Evolutionary conservation across 2,888 invertebrate species (phyloP), one percentile per base, ranked within the genome.

Genomic region (Phyllotreta striolata): DNA sequence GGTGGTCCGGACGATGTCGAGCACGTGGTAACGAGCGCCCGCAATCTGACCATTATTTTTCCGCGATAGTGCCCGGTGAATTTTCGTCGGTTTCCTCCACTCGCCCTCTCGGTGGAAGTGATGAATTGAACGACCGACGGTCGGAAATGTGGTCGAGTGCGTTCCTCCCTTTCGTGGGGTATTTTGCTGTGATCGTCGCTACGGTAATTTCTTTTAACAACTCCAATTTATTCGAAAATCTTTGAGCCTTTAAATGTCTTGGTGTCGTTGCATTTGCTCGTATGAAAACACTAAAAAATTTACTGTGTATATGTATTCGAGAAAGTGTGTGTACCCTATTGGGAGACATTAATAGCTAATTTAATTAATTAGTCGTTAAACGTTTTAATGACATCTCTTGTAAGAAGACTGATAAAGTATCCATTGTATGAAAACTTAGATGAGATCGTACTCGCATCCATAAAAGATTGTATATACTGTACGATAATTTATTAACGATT

Each of bases 111-210:
- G 13, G 35, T 35, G 49, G 38, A 52, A 38, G 38, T 52, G 52
- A 52, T 52, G 52, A 52, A 52, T 52, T 52, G 38, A 52, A 5
- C 7, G 1, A 39, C 37, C 49, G n/a, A 37, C 13, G 7, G 34
- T 59, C 46, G 57, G 58, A 58, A 54, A 65, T 65, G 65, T 62
- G 62, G 65, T 49, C 62, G 49, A 62, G 58, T 10, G 55, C 47
- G 54, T 43, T 65, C n/a, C n/a, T 65, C 39, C 55, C 55, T 9
- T 55, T 65, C 47, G 13, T 52, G 38, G 65, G 65, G 12, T 65
- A 55, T 44, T 62, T 62, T 14, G 13, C 54, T 55, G 49, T 58
- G 47, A 24, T 65, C 34, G 55, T 47, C 12, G 49, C 62, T 39
- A 65, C 65, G 65, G 65, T 65, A 65, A 65, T 35, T 43, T 35